Conservation (phyloP, 2,113 vertebrate species). For the Xiphophorus maculatus region DNA sequence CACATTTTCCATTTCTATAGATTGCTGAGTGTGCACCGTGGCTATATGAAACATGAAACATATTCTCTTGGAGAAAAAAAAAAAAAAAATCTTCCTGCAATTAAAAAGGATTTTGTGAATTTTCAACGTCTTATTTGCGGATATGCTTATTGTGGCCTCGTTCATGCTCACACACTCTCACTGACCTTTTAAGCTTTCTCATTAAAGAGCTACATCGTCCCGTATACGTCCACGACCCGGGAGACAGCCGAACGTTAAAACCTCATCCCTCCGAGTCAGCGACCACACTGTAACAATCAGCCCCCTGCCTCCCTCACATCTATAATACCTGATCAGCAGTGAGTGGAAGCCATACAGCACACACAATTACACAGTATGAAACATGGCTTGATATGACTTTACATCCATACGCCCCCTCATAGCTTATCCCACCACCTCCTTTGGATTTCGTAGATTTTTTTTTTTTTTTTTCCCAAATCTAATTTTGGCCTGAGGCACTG, state of each 20-base stretch:
- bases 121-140: neutral
- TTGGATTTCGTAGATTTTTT: neutral
- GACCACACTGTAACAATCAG: conserved; percentile 50
- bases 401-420: neutral
- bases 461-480: neutral
- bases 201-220: conserved; percentile 54
- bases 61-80: conserved; percentile 10
- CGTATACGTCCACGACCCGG: conserved; percentile 37
- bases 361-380: conserved; percentile 35
- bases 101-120: neutral
- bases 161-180: conserved; percentile 5
- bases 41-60: conserved; percentile 18
- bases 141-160: conserved; percentile 5
- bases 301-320: conserved; percentile 55
- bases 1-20: neutral
- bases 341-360: conserved; percentile 38
- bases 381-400: conserved; percentile 18
- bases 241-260: conserved; percentile 55
- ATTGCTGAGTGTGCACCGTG: conserved; percentile 25
- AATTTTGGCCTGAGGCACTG: neutral
- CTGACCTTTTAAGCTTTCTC: conserved; percentile 61
- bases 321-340: conserved; percentile 46
- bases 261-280: conserved; percentile 29
- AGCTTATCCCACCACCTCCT: neutral
- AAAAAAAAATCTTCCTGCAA: conserved; percentile 13